Evolutionary conservation across 2,113 vertebrate species (phyloP).

Genomic region (Apodemus sylvaticus): DNA sequence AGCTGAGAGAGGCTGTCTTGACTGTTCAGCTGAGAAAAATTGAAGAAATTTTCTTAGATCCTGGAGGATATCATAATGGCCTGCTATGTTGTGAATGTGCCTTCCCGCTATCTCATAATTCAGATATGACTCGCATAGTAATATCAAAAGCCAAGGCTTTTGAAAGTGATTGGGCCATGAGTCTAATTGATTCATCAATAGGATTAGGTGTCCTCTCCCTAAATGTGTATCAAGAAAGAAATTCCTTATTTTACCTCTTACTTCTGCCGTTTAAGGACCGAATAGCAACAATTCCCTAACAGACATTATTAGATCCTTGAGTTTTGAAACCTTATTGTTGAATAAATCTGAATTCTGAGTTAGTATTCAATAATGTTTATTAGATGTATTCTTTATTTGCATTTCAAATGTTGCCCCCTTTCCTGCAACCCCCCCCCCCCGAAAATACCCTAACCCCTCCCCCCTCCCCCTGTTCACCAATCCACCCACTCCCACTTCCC

Average conservation of each 20-base stretch:
- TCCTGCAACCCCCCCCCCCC: no score
- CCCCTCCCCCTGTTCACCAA: no score
- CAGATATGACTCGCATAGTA: neutral
- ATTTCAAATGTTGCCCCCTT: no score
- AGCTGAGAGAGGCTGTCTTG: neutral
- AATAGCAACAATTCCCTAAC: neutral
- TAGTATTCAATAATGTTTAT: neutral
- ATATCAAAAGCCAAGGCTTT: neutral
- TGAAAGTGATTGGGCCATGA: neutral
- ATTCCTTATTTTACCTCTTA: neutral
- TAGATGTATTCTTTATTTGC: no score
- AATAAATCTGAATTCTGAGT: neutral
- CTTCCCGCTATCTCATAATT: neutral
- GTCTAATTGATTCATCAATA: neutral
- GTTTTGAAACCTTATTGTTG: neutral
- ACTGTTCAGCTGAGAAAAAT: neutral
- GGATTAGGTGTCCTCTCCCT: neutral
- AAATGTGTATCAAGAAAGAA: neutral
- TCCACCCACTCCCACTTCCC: no score
- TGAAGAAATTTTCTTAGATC: neutral
- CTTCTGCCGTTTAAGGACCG: neutral
- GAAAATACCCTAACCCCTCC: no score
- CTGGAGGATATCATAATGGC: neutral
- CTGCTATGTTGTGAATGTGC: neutral
- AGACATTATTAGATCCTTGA: neutral